Base-by-base conservation (phyloP, 2,113 vertebrate genomes). In the Euleptes europaea region DNA sequence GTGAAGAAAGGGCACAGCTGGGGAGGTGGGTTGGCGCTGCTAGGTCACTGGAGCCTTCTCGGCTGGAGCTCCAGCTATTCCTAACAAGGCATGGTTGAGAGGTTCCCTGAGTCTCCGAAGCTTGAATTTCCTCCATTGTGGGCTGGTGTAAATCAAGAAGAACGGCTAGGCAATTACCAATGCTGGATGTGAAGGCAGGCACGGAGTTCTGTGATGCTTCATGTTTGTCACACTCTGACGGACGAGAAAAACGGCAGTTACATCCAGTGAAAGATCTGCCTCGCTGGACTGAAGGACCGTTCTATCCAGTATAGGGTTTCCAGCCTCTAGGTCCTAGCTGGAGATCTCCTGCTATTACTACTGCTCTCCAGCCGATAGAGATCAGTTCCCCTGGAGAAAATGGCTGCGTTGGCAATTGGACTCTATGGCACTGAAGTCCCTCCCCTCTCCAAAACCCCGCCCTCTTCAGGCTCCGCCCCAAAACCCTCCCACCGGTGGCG, bases 121-220 rank as follows among this genome's bases (percentile, higher is more conserved):
- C 80, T 81, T 80, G 78, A 57, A 85, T 89, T 9, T 28, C 14
- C 3, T 80, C 15, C 90, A 74, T 3, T 75, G 76, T 65, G n/a
- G 14, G 21, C 0, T 13, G 57, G 21, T 86, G 76, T 73, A 87
- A 92, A 90, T 70, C 84, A 91, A 84, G 78, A 47, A 47, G 1
- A 33, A 69, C 4, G 3, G 33, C 72, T 74, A 31, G 42, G 72
- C 21, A 65, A 31, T 42, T 42, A 17, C 26, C 31, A 28, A 5
- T 8, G 6, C 31, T 65, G 23, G n/a, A 8, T 4, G 31, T 15
- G 44, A 15, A 40, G 31, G 73, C 7, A 33, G 31, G 33, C 6
- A 3, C 14, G 2, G 31, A 13, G 2, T 51, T n/a, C 13, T 4
- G 73, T 4, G n/a, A 54, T 54, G 7, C 44, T 33, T 15, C 5